Evolutionary conservation across 2,113 vertebrate species (phyloP).

Genomic region (Zootoca vivipara): DNA sequence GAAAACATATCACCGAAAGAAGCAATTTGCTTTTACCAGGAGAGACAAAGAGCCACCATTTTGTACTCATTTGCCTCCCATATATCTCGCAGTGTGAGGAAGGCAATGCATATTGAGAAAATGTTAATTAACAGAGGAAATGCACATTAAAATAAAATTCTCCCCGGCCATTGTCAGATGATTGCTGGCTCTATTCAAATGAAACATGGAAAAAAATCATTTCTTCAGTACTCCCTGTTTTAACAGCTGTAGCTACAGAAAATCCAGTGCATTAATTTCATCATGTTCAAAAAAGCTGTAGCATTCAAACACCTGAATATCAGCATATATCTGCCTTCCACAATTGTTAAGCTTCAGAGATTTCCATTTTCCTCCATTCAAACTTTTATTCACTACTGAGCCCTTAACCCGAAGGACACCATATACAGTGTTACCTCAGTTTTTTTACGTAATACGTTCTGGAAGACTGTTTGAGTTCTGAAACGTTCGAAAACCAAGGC

Average conservation of each 20-base stretch:
- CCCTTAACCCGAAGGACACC: not conserved
- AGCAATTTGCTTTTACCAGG: constrained; percentile 62
- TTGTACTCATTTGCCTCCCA: constrained; percentile 62
- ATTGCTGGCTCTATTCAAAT: constrained; percentile 19
- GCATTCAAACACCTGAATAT: not conserved
- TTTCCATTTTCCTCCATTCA: not conserved
- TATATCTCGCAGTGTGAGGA: constrained; percentile 53
- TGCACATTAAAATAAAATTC: not conserved
- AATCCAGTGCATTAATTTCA: not conserved
- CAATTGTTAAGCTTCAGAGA: not conserved
- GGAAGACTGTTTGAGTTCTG: no score
- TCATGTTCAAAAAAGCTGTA: not conserved
- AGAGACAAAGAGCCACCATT: constrained; percentile 58
- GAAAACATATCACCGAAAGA: constrained; percentile 48
- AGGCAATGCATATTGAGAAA: constrained; percentile 35
- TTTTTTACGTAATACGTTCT: no score
- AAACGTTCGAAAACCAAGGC: no score
- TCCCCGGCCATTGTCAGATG: constrained; percentile 30
- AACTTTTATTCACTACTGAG: not conserved
- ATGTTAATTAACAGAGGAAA: constrained; percentile 72
- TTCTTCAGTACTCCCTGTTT: not conserved
- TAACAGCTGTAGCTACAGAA: not conserved
- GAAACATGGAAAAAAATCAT: constrained; percentile 19
- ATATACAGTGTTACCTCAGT: no score
- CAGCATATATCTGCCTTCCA: not conserved